A percentile compares a stretch with the other conserved stretches of the same genome.
These are phyloP conservation scores for Microctenopoma steveboyesi DNA, from an alignment of 2,797 vertebrate species.

Conservation along the genomic window DNA sequence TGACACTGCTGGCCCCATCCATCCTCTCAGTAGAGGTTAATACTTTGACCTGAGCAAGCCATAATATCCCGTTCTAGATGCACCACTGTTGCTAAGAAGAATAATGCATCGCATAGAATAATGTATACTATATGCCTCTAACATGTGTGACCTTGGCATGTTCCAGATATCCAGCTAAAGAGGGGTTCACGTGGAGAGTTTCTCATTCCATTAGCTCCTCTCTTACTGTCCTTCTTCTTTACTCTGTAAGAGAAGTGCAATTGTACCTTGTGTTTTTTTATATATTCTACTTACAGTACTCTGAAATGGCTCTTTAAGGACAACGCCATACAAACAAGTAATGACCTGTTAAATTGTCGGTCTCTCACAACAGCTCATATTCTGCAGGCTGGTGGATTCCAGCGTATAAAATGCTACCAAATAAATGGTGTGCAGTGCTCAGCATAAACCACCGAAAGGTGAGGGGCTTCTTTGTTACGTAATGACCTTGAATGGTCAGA, in stretches of 20 bases:
- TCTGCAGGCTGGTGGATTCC: slow-evolving; percentile 14
- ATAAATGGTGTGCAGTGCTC: too few species aligned
- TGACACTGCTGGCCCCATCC: slow-evolving; percentile 76
- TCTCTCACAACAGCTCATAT: slow-evolving; percentile 21
- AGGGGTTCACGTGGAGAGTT: slow-evolving; percentile 27
- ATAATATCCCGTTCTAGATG: slow-evolving; percentile 52
- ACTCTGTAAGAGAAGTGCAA: slow-evolving; percentile 85
- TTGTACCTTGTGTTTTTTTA: slow-evolving; percentile 76
- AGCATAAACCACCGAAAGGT: too few species aligned
- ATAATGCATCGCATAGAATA: slow-evolving; percentile 27
- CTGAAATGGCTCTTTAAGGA: slow-evolving; percentile 85
- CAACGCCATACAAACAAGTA: slow-evolving; percentile 41
- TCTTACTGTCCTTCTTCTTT: slow-evolving; percentile 40
- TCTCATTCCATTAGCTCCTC: slow-evolving; percentile 32
- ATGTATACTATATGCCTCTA: slow-evolving; percentile 35
- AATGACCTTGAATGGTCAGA: too few species aligned
- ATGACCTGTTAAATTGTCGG: slow-evolving; percentile 50
- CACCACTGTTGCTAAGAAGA: slow-evolving; percentile 41
- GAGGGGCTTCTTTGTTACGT: too few species aligned
- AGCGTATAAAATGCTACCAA: neutral
- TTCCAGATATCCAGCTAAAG: slow-evolving; percentile 43
- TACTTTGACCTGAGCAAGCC: slow-evolving; percentile 62
- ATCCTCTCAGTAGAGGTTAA: slow-evolving; percentile 38
- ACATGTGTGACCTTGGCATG: slow-evolving; percentile 47
- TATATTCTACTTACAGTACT: slow-evolving; percentile 42